These are phyloP conservation scores for Xestobium rufovillosum DNA, from an alignment of 2,888 invertebrate species.

Conservation along the genomic window DNA sequence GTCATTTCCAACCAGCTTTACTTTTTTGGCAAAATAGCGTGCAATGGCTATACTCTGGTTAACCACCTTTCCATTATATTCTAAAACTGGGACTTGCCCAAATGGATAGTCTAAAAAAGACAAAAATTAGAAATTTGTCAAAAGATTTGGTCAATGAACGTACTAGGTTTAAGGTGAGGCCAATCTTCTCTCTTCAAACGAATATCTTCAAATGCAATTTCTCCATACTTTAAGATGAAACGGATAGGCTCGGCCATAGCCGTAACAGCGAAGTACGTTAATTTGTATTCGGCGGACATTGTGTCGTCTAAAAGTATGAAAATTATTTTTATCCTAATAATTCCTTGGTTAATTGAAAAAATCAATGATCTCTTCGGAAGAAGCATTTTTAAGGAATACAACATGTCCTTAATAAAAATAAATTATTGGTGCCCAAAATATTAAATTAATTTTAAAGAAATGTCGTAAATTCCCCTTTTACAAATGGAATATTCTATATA, in stretches of 20 bases:
- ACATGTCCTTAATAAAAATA: too few species aligned
- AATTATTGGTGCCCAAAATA: too few species aligned
- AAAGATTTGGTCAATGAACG: too few species aligned
- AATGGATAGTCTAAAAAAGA: conserved; percentile 46
- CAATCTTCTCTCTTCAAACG: conserved; percentile 28
- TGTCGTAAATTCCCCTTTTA: too few species aligned
- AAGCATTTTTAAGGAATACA: too few species aligned
- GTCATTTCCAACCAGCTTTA: too few species aligned
- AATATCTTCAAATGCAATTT: conserved; percentile 53
- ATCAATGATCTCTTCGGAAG: too few species aligned
- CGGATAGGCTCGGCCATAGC: conserved; percentile 57
- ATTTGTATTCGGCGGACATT: conserved; percentile 47
- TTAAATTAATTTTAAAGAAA: too few species aligned
- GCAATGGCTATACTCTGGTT: conserved; percentile 54
- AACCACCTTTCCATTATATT: conserved; percentile 55
- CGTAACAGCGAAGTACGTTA: conserved; percentile 56
- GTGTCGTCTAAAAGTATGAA: too few species aligned
- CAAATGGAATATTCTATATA: too few species aligned
- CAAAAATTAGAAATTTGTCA: conserved; percentile 7
- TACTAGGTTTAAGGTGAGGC: conserved; percentile 34
- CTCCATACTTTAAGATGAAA: conserved; percentile 54
- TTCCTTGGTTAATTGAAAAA: too few species aligned
- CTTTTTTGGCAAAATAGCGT: conserved; percentile 56
- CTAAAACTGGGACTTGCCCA: conserved; percentile 56
- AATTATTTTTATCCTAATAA: too few species aligned